A percentile compares a stretch with the other conserved stretches of the same genome.
These are phyloP conservation scores for Prionailurus bengalensis DNA, from an alignment of 2,113 vertebrate species.

Conservation along the genomic window DNA sequence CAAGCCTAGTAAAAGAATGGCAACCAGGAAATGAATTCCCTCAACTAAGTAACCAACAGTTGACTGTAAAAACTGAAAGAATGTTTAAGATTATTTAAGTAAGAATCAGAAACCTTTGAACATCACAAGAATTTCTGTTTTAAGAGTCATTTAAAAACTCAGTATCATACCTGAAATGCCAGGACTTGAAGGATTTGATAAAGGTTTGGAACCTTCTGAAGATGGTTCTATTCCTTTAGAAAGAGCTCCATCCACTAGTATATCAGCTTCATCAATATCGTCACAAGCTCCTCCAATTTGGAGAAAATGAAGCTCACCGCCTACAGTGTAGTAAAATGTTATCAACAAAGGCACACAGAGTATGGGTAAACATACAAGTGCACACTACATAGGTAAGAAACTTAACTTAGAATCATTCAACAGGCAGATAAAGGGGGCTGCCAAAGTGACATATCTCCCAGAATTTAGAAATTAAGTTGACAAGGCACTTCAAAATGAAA, in stretches of 20 bases:
- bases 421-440: not conserved
- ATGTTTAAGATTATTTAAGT: not conserved
- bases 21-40: not conserved
- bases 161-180: constrained; percentile 94
- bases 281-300: constrained; percentile 99
- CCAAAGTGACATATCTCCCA: not conserved
- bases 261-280: constrained; percentile 97
- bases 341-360: constrained; percentile 58
- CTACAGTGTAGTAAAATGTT: constrained; percentile 84
- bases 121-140: not conserved
- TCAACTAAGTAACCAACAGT: not conserved
- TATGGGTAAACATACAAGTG: not conserved
- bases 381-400: constrained; percentile 10
- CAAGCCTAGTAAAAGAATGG: not conserved
- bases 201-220: constrained; percentile 94
- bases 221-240: constrained; percentile 96
- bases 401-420: not conserved
- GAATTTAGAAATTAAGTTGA: not conserved
- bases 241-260: constrained; percentile 98
- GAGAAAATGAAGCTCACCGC: constrained; percentile 99
- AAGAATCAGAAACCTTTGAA: not conserved
- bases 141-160: constrained; percentile 29
- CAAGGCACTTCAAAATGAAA: constrained; percentile 5
- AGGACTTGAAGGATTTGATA: constrained; percentile 98
- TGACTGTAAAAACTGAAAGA: constrained; percentile 27